These are phyloP conservation scores for Sinocyclocheilus grahami DNA, from an alignment of 2,113 vertebrate genomes.

Conservation along the genomic window DNA sequence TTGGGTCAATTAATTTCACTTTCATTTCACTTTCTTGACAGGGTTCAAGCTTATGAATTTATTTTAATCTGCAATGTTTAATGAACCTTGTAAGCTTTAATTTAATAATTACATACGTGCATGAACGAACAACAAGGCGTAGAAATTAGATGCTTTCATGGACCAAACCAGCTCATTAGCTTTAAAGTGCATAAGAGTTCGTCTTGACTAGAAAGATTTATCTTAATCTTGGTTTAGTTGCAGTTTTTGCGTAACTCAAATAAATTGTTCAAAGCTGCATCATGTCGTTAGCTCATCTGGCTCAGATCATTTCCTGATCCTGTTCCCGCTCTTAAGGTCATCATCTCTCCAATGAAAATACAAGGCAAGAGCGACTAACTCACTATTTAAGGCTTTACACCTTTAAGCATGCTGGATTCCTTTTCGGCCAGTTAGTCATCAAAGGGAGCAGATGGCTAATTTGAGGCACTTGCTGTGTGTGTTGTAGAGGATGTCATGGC, in stretches of 20 bases:
- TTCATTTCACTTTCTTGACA: conserved; percentile 41
- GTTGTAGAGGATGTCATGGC: conserved; percentile 26
- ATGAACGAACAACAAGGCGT: conserved; percentile 35
- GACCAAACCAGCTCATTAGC: conserved; percentile 24
- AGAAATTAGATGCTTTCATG: conserved; percentile 52
- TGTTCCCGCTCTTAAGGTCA: background rate
- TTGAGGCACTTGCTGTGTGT: conserved; percentile 26
- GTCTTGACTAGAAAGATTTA: conserved; percentile 10
- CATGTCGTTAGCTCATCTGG: background rate
- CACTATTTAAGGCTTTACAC: conserved; percentile 1
- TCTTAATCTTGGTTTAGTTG: background rate
- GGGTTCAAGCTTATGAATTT: conserved; percentile 18
- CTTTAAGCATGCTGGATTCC: conserved; percentile 15
- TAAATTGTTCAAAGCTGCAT: background rate
- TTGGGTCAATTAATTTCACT: conserved; percentile 17
- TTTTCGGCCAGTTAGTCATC: conserved; percentile 33
- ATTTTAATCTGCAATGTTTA: conserved; percentile 49
- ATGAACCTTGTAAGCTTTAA: conserved; percentile 44
- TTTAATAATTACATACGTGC: conserved; percentile 47
- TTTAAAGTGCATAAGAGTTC: background rate
- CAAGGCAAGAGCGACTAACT: background rate
- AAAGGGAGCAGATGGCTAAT: conserved; percentile 29
- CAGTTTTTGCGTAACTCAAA: background rate
- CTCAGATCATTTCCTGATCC: background rate
- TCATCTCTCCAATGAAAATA: background rate